Evolutionary conservation across 64 coral and sea anemone genomes (phyloP).

Genomic region (Stichodactyla mertensii): DNA sequence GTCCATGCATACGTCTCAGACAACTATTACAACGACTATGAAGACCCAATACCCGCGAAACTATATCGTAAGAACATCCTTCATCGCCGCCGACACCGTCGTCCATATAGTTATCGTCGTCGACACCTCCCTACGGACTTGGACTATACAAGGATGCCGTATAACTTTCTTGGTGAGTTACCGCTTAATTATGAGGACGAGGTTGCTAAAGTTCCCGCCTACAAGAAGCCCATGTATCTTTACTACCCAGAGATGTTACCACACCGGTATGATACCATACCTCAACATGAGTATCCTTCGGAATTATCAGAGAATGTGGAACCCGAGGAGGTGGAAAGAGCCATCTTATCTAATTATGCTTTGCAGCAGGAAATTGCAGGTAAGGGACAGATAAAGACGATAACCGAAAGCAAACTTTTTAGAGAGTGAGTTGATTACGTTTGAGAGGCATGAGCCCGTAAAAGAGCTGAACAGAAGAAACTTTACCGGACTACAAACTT

Average conservation of each 20-base stretch:
- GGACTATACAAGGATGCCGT: background rate
- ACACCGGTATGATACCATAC: conserved; percentile 1
- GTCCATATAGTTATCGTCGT: background rate
- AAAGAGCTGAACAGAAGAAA: too few species aligned
- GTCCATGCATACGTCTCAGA: conserved; percentile 12
- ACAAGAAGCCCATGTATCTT: background rate
- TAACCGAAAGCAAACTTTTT: too few species aligned
- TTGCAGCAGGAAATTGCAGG: conserved; percentile 14
- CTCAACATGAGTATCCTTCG: background rate
- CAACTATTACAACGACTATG: background rate
- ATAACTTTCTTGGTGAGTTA: background rate
- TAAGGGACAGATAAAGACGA: background rate
- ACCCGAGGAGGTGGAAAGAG: background rate
- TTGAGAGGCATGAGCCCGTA: too few species aligned
- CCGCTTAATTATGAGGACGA: background rate
- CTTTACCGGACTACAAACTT: too few species aligned
- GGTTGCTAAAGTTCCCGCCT: background rate
- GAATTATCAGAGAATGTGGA: background rate
- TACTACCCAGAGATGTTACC: conserved; percentile 1
- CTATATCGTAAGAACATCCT: background rate
- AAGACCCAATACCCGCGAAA: background rate
- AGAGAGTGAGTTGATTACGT: too few species aligned
- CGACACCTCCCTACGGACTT: background rate
- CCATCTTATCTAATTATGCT: background rate
- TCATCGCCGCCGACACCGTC: background rate